Percentiles rank a stretch among this genome's conserved stretches.
phyloP scores from a whole-genome alignment of 1,140 invertebrate genomes.

The Prorops nasuta region DNA sequence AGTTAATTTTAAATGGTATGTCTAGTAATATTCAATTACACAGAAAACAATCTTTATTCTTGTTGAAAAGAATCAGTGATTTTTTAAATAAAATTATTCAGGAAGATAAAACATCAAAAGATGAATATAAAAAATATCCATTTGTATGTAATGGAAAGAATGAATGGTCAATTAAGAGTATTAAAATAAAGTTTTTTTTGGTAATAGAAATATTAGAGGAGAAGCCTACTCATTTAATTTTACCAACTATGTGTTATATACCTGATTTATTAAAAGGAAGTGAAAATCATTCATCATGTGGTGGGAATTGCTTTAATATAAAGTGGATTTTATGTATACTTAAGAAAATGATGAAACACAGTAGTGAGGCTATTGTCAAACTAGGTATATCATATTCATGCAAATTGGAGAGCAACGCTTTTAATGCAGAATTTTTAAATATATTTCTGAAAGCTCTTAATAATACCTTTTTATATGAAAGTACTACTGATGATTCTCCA shows the following conservation, averaged over 20 bases:
- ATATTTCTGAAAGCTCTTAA: conserved; percentile 34
- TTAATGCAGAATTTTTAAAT: conserved; percentile 27
- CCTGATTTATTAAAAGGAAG: conserved; percentile 33
- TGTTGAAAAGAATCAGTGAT: conserved; percentile 40
- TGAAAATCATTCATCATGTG: conserved; percentile 17
- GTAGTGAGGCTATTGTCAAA: conserved; percentile 52
- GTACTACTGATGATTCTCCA: conserved; percentile 15
- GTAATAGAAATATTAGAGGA: conserved; percentile 62
- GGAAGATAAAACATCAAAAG: neutral
- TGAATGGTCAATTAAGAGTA: conserved; percentile 11
- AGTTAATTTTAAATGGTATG: conserved; percentile 24
- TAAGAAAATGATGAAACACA: conserved; percentile 48
- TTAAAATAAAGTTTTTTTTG: conserved; percentile 50
- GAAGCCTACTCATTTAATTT: conserved; percentile 62
- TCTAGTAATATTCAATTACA: conserved; percentile 23
- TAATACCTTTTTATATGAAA: conserved; percentile 40
- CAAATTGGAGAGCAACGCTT: conserved; percentile 18
- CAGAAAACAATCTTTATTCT: conserved; percentile 44
- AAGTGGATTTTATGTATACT: conserved; percentile 52
- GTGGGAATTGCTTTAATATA: conserved; percentile 31
- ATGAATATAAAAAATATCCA: conserved; percentile 17
- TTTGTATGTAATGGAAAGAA: conserved; percentile 23
- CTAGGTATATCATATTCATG: conserved; percentile 44
- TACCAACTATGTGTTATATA: conserved; percentile 54
- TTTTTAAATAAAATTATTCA: conserved; percentile 16